phyloP scores from a whole-genome alignment of 1,140 invertebrate genomes.

The Cydia amplana region DNA sequence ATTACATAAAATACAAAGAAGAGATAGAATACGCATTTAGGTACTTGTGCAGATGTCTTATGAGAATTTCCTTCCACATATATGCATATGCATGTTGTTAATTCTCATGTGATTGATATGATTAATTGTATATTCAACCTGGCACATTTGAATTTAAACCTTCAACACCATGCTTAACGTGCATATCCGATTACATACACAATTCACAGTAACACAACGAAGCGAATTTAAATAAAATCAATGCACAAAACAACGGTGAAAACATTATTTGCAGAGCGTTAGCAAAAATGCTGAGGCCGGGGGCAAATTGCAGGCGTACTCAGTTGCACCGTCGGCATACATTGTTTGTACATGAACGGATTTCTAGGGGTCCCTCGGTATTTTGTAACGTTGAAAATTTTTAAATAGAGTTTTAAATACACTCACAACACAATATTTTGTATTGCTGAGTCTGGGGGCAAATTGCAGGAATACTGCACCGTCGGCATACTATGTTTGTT shows the following conservation, averaged over 20 bases:
- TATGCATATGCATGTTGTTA: no score
- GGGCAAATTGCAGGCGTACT: slow-evolving; percentile 6
- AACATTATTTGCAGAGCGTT: slow-evolving; percentile 11
- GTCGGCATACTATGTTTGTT: slow-evolving; percentile 4
- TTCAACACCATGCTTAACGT: background rate
- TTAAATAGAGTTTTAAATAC: no score
- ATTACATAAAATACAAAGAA: no score
- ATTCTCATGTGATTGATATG: background rate
- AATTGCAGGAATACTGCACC: slow-evolving; percentile 1
- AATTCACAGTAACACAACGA: background rate
- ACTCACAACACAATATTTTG: no score
- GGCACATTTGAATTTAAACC: background rate
- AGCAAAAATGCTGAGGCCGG: slow-evolving; percentile 7
- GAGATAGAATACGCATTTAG: no score
- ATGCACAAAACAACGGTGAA: slow-evolving; percentile 6
- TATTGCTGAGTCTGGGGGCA: background rate
- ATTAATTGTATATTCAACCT: background rate
- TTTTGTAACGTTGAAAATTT: no score
- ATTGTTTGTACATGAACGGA: background rate
- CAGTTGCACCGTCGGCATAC: slow-evolving; percentile 11
- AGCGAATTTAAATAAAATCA: slow-evolving; percentile 14
- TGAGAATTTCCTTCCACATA: no score
- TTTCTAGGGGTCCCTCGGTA: background rate
- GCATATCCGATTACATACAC: background rate
- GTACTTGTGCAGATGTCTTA: no score